Evolutionary conservation across 2,888 invertebrate species (phyloP).

Genomic region (Ophion slaviceki): DNA sequence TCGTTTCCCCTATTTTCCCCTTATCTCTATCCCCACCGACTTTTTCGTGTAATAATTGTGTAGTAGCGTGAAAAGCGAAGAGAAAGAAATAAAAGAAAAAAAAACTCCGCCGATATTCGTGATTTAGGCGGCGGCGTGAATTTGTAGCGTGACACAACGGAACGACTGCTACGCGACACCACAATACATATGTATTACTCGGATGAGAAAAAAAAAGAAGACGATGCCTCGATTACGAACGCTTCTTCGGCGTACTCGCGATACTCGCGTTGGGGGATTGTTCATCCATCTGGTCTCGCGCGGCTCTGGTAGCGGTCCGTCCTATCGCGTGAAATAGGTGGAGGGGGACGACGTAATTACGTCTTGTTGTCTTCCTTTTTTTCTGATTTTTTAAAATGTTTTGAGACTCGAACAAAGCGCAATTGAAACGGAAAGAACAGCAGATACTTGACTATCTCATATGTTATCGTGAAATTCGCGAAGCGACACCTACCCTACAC

Average conservation of each 20-base stretch:
- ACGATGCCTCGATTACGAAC: conserved; percentile 38
- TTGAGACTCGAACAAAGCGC: conserved; percentile 52
- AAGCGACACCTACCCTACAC: not conserved
- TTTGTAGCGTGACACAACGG: conserved; percentile 9
- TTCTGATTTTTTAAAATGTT: conserved; percentile 43
- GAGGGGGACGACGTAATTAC: conserved; percentile 49
- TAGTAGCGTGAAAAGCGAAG: conserved; percentile 23
- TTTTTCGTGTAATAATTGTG: conserved; percentile 11
- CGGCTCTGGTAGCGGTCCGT: not conserved
- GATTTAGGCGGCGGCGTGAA: conserved; percentile 9
- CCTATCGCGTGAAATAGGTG: conserved; percentile 24
- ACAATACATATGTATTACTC: conserved; percentile 43
- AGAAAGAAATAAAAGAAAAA: conserved; percentile 15
- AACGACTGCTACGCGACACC: conserved; percentile 15
- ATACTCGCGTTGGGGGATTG: conserved; percentile 30
- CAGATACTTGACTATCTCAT: conserved; percentile 1
- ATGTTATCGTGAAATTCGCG: not conserved
- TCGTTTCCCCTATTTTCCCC: not conserved
- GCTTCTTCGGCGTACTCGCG: conserved; percentile 31
- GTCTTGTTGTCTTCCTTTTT: conserved; percentile 29
- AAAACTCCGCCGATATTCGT: not conserved
- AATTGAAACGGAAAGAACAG: conserved; percentile 14
- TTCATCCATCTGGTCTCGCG: conserved; percentile 52
- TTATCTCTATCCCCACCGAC: conserved; percentile 5
- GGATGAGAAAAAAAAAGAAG: conserved; percentile 28